Percentiles rank a stretch among this genome's conserved stretches.
Evolutionary conservation across 2,888 invertebrate genomes (phyloP).

Genomic region (Leucozona laternaria): DNA sequence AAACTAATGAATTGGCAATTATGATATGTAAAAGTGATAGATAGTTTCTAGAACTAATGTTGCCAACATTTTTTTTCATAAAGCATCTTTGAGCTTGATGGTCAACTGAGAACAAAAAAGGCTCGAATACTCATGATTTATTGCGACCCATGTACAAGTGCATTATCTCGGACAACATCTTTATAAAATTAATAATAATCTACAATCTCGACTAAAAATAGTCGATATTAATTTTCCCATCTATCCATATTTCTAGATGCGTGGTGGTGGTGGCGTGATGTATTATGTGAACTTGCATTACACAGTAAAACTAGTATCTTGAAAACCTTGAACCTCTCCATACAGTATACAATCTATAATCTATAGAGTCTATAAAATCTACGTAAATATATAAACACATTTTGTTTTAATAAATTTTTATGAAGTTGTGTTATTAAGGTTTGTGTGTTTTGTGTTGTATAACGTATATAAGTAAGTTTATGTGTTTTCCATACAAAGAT

Average conservation of each 20-base stretch:
- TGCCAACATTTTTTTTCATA: background rate
- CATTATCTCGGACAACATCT: constrained; percentile 64
- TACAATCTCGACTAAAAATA: constrained; percentile 57
- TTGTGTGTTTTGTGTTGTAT: constrained; percentile 1
- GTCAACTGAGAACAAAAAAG: constrained; percentile 4
- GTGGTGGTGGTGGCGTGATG: constrained; percentile 21
- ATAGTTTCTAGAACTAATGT: background rate
- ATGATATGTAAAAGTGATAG: background rate
- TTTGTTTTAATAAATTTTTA: constrained; percentile 29
- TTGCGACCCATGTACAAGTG: constrained; percentile 37
- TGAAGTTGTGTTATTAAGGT: constrained; percentile 45
- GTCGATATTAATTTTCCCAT: constrained; percentile 49
- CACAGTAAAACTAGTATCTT: constrained; percentile 32
- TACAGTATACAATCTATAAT: background rate
- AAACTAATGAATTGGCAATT: no score
- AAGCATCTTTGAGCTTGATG: background rate
- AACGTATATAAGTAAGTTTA: background rate
- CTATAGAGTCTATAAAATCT: background rate
- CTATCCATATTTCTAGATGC: constrained; percentile 31
- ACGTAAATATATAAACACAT: constrained; percentile 6
- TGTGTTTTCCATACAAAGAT: constrained; percentile 28
- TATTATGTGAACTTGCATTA: constrained; percentile 15
- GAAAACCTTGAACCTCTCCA: constrained; percentile 68
- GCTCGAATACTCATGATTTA: constrained; percentile 43
- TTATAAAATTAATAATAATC: constrained; percentile 66